Conservation (phyloP, 2,888 invertebrate species). For the Orchesella flavescens region DNA sequence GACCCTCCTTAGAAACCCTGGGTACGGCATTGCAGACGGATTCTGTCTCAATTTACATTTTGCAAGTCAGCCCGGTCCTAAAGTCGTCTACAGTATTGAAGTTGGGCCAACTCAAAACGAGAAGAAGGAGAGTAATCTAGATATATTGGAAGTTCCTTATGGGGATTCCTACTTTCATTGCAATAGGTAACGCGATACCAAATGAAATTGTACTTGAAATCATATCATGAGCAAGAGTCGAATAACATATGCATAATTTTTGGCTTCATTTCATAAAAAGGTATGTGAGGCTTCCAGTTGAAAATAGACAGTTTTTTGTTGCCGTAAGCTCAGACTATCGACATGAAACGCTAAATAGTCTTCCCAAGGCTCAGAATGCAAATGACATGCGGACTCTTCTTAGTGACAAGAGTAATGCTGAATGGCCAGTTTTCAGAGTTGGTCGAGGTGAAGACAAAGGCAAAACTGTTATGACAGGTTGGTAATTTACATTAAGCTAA, state of each 20-base stretch:
- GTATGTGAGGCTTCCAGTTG: constrained; percentile 81
- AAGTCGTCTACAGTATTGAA: constrained; percentile 81
- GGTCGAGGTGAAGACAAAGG: constrained; percentile 34
- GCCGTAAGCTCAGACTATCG: constrained; percentile 81
- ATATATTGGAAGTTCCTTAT: constrained; percentile 78
- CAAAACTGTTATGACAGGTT: constrained; percentile 49
- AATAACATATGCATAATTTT: too few species aligned
- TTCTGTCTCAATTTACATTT: constrained; percentile 91
- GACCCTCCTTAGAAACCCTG: constrained; percentile 82
- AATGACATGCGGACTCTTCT: constrained; percentile 81
- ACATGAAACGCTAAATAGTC: constrained; percentile 79
- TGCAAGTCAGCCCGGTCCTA: constrained; percentile 81
- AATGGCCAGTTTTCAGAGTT: constrained; percentile 81
- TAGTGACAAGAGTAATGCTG: constrained; percentile 81
- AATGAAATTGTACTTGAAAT: constrained; percentile 73
- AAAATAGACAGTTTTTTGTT: constrained; percentile 78
- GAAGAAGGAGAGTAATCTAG: constrained; percentile 79
- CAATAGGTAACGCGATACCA: too few species aligned
- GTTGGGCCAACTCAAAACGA: constrained; percentile 79
- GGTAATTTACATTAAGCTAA: neutral
- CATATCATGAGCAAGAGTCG: too few species aligned
- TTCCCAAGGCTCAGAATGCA: constrained; percentile 78
- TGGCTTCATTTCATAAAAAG: too few species aligned
- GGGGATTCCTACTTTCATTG: constrained; percentile 83
- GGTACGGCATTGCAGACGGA: constrained; percentile 87